Percentiles rank a stretch among this genome's conserved stretches.
Evolutionary conservation across 2,797 vertebrate genomes (phyloP).

Genomic region (Sparidentex hasta): DNA sequence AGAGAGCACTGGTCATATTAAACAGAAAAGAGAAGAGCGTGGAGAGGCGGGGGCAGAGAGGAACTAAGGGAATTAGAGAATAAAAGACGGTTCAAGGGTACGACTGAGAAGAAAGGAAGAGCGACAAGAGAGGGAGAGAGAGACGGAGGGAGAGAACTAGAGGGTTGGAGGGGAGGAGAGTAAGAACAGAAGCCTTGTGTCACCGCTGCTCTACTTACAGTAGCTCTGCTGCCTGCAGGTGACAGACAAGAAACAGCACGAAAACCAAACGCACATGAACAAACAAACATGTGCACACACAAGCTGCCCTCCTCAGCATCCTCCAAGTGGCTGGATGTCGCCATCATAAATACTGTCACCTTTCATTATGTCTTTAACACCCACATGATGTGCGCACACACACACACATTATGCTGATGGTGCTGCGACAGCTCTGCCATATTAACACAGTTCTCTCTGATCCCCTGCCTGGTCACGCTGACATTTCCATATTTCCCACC

Average conservation of each 20-base stretch:
- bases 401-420: slow-evolving; percentile 57
- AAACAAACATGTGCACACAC: slow-evolving; percentile 44
- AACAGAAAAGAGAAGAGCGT: slow-evolving; percentile 42
- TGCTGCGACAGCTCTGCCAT: slow-evolving; percentile 67
- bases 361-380: slow-evolving; percentile 78
- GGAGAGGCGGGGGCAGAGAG: slow-evolving; percentile 23
- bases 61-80: slow-evolving; percentile 65
- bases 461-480: slow-evolving; percentile 69
- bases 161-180: slow-evolving; percentile 54
- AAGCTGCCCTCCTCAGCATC: slow-evolving; percentile 56
- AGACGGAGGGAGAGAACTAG: slow-evolving; percentile 23
- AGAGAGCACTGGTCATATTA: slow-evolving; percentile 62
- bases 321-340: slow-evolving; percentile 68
- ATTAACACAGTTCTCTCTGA: slow-evolving; percentile 73
- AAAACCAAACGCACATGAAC: slow-evolving; percentile 33
- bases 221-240: slow-evolving; percentile 74
- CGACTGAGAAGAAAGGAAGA: slow-evolving; percentile 39
- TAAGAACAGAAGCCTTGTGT: slow-evolving; percentile 75
- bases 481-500: slow-evolving; percentile 78
- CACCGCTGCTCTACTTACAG: slow-evolving; percentile 77
- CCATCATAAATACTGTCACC: slow-evolving; percentile 77
- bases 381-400: slow-evolving; percentile 49
- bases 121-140: slow-evolving; percentile 10
- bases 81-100: slow-evolving; percentile 77
- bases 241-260: slow-evolving; percentile 51